Base-by-base conservation (phyloP, 2,113 vertebrate genomes). In the Rissa tridactyla region DNA sequence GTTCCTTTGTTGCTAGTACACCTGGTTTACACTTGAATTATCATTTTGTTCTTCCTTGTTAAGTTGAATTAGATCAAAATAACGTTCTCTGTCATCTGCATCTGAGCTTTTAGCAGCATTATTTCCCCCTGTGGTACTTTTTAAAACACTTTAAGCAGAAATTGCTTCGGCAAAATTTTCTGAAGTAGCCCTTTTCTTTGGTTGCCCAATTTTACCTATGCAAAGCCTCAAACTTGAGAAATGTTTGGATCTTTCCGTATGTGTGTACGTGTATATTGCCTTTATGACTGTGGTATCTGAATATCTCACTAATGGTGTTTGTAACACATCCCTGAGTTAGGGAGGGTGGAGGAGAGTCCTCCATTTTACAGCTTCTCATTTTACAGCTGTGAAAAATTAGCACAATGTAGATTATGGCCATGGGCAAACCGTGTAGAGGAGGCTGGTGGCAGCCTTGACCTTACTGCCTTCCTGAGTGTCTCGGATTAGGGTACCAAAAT, bases 21-120 rank as follows among this genome's bases (percentile, higher is more conserved):
- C 85, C 94, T 96, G 90, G 20, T 71, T 94, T 72, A 64, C 76
- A 73, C 90, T 86, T 40, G 64, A 66, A 27, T 88, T 69, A 27
- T 5, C 32, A 0, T 65, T 91, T 90, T 72, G 36, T 72, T 92
- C 71, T 75, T 70, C 85, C 88, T 70, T 44, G 55, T 72, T 93
- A 27, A 66, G 42, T 44, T 60, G 82, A 62, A 82, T 88, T 93
- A 58, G 49, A 73, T 93, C 71, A 93, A 83, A 92, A 73, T 36
- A 61, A 32, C 9, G 1, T 83, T 90, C 57, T 60, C 34, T 79
- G 57, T 64, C 21, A 4, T 32, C 58, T 80, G 66, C 27, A 4
- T 10, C 66, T 76, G 75, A 54, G 18, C 44, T 91, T 52, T 23
- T 61, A 51, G 12, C 44, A 57, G 49, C 46, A 10, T 14, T 36